Evolutionary conservation across 2,888 invertebrate genomes (phyloP).

Genomic region (Parnassius glacialis): DNA sequence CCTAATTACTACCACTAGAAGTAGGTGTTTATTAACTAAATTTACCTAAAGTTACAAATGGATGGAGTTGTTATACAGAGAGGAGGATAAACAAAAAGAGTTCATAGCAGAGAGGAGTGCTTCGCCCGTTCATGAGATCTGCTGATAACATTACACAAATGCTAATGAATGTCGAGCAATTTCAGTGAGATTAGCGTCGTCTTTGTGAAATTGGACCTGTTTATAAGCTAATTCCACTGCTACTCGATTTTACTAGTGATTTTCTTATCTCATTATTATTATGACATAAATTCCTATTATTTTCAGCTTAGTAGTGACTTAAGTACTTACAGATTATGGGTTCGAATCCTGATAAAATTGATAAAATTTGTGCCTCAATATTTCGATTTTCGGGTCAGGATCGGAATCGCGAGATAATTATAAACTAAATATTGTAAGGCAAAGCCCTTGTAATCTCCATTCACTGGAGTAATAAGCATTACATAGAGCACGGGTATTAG

Average conservation of each 20-base stretch:
- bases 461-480: too few species aligned
- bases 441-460: too few species aligned
- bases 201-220: constrained; percentile 60
- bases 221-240: constrained; percentile 52
- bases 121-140: constrained; percentile 39
- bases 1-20: too few species aligned
- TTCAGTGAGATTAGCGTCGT: constrained; percentile 62
- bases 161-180: constrained; percentile 69
- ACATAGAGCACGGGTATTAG: constrained; percentile 2
- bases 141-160: constrained; percentile 72
- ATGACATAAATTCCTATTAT: too few species aligned
- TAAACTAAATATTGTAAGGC: too few species aligned
- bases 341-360: too few species aligned
- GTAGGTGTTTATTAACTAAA: constrained; percentile 17
- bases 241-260: constrained; percentile 36
- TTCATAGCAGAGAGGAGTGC: constrained; percentile 27
- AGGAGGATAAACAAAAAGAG: constrained; percentile 51
- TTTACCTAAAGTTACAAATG: constrained; percentile 23
- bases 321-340: too few species aligned
- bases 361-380: too few species aligned
- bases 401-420: too few species aligned
- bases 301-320: too few species aligned
- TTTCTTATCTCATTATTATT: background rate
- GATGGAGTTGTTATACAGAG: constrained; percentile 49
- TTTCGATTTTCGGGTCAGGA: too few species aligned